Evolutionary conservation across 1,140 invertebrate species (phyloP), one percentile per base, ranked within the genome.

Genomic region (Nautilus pompilius): DNA sequence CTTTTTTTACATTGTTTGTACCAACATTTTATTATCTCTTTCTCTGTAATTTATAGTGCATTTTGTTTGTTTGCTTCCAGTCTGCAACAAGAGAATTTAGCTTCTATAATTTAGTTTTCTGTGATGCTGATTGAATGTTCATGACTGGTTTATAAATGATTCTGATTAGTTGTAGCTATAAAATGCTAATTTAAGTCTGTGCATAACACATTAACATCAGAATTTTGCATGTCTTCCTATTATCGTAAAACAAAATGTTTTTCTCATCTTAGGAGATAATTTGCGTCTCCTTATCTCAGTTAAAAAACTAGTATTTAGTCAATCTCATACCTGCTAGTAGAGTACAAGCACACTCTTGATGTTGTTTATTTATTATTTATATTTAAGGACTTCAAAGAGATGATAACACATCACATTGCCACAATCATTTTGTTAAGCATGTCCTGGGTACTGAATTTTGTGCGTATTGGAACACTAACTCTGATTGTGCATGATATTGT

Each of bases 341-440:
- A n/a, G 36, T 10, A 41, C 8, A 8, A 8, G n/a, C 36, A 10
- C n/a, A n/a, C n/a, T 41, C 8, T n/a, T 10, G n/a, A n/a, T 41
- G 36, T 41, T 41, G 36, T 51, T 51, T 8, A 8, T 13, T 10
- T 8, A 49, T 8, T 26, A 33, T 62, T 59, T 32, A 45, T 46
- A 5, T 65, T 67, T 30, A 67, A 96, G 85, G 96, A 99, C 84
- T 98, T 98, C 82, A 93, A 92, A 90, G 93, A 98, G 86, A 98
- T 99, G 95, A 95, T 98, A 79, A 86, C 96, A 53, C 96, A 98
- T 84, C 96, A 99, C 78, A 88, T 96, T 75, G 91, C 93, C 4
- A 97, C 96, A 3, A 91, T 99, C 69, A 75, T 88, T 33, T 86
- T 99, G 36, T 88, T 99, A 84, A 89, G 86, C 49, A 90, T 98